Evolutionary conservation across 2,113 vertebrate genomes (phyloP).

Genomic region (Numida meleagris): DNA sequence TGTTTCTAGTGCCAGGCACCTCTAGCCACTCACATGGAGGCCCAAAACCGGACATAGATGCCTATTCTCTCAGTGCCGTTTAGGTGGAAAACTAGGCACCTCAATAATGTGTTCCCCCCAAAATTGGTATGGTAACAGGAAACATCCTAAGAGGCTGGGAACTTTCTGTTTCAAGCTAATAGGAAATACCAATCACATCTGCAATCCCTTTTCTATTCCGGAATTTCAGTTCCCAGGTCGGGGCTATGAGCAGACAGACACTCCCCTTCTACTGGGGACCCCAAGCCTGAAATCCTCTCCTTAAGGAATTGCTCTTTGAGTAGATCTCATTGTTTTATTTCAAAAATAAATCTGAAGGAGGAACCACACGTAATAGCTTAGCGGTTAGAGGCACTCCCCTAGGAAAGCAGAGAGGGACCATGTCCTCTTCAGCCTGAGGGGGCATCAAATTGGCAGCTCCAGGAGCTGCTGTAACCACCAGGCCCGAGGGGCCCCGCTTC

Average conservation of each 20-base stretch:
- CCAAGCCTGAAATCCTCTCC: not conserved
- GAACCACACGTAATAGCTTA: conserved; percentile 31
- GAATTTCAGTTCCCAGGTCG: not conserved
- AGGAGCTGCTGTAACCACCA: not conserved
- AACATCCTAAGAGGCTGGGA: not conserved
- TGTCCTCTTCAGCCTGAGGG: conserved; percentile 42
- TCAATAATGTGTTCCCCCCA: not conserved
- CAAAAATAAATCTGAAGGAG: conserved; percentile 43
- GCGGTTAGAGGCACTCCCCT: not conserved
- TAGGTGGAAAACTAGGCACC: not conserved
- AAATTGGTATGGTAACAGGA: not conserved
- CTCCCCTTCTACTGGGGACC: not conserved
- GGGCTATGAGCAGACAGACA: not conserved
- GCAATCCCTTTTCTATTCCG: not conserved
- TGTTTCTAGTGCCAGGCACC: fast-evolving
- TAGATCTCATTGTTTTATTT: conserved; percentile 35
- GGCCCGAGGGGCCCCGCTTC: not conserved
- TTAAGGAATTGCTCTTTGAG: conserved; percentile 27
- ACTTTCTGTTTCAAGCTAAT: not conserved
- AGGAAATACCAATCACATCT: conserved; percentile 26
- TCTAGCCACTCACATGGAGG: not conserved
- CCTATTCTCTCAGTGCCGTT: not conserved
- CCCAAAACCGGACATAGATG: not conserved
- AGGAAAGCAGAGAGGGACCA: not conserved
- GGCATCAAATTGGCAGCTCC: conserved; percentile 54